Conservation (phyloP, 2,113 vertebrate genomes). For the Halichoerus grypus region DNA sequence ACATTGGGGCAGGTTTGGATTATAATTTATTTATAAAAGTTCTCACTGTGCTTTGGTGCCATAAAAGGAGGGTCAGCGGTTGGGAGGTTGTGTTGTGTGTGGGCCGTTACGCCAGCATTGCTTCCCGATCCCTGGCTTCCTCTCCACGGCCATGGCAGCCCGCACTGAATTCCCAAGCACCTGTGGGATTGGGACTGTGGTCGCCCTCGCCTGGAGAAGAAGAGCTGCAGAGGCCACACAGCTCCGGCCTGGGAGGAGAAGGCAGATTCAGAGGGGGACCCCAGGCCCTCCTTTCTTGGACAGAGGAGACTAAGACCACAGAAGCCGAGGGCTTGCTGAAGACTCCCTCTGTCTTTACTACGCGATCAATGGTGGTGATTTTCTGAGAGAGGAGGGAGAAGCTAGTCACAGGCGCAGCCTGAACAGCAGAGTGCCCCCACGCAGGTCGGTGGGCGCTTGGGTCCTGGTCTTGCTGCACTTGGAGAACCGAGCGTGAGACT, state of each 20-base stretch:
- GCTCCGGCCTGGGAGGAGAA: neutral
- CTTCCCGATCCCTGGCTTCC: neutral
- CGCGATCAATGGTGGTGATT: neutral
- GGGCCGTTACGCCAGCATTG: fast-evolving
- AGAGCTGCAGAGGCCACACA: neutral
- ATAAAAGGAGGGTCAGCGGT: neutral
- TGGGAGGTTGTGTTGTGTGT: neutral
- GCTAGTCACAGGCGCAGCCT: neutral
- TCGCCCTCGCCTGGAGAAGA: neutral
- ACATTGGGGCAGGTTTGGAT: neutral
- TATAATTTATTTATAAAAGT: neutral
- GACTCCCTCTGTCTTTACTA: neutral
- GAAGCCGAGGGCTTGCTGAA: neutral
- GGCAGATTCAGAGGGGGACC: neutral
- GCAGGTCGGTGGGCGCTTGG: neutral
- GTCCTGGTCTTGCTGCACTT: neutral
- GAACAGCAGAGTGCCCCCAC: neutral
- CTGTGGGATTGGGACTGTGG: no score
- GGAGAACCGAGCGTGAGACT: neutral
- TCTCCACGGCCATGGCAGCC: neutral
- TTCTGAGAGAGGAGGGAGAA: neutral
- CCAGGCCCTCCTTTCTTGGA: neutral
- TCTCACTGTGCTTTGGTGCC: neutral
- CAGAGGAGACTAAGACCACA: neutral
- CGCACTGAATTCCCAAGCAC: neutral